Percentiles rank a stretch among this genome's conserved stretches.
Evolutionary conservation across 2,797 vertebrate genomes (phyloP).

Genomic region (Crenichthys baileyi): DNA sequence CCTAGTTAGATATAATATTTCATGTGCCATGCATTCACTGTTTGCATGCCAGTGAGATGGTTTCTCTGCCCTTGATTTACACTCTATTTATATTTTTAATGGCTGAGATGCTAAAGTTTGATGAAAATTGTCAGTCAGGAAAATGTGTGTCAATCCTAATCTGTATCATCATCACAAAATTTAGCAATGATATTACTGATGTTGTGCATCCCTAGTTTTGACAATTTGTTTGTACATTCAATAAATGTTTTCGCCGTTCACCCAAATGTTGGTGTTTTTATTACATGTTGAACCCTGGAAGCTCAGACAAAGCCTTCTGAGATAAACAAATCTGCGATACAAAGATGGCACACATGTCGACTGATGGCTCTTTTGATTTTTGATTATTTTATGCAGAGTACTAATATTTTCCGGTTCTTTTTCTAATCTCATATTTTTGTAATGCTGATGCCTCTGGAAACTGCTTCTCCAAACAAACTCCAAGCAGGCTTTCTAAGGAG

Average conservation of each 20-base stretch:
- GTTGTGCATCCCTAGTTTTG: no score
- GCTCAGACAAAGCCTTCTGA: background rate
- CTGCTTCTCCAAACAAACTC: background rate
- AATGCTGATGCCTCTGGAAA: background rate
- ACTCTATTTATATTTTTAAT: background rate
- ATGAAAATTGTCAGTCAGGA: background rate
- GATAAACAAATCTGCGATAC: no score
- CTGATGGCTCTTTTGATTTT: background rate
- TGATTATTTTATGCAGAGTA: background rate
- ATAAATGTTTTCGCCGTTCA: no score
- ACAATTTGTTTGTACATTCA: no score
- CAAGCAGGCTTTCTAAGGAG: background rate
- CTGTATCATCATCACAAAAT: no score
- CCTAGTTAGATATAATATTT: no score
- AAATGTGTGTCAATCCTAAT: background rate
- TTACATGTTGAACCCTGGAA: background rate
- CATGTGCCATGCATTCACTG: no score
- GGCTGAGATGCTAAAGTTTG: background rate
- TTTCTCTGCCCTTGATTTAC: no score
- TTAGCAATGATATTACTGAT: no score
- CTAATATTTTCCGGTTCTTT: no score
- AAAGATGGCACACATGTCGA: no score
- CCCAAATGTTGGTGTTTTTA: background rate
- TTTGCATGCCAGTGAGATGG: no score
- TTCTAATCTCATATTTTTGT: background rate